Conservation (phyloP, 2,888 invertebrate genomes). For the Philopedon plagiatum region DNA sequence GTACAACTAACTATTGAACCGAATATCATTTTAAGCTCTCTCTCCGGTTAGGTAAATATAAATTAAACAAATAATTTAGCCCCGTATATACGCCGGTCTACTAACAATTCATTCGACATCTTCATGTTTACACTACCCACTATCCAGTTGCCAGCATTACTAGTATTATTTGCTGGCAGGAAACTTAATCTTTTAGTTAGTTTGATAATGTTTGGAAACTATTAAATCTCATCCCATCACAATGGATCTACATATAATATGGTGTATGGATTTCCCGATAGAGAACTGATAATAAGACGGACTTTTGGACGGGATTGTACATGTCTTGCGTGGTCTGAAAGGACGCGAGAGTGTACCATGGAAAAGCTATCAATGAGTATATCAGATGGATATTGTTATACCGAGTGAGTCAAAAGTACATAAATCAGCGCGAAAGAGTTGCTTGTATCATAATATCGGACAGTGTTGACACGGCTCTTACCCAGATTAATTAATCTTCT, state of each 20-base stretch:
- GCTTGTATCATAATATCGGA: too few species aligned
- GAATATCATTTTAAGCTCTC: neutral
- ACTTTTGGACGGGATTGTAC: slow-evolving; percentile 32
- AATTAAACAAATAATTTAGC: slow-evolving; percentile 26
- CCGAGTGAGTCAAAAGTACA: too few species aligned
- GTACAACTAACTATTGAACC: neutral
- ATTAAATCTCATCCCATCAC: slow-evolving; percentile 50
- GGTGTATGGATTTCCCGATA: slow-evolving; percentile 50
- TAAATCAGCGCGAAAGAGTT: too few species aligned
- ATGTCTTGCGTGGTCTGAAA: slow-evolving; percentile 8
- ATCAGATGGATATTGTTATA: neutral
- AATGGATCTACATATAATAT: slow-evolving; percentile 45
- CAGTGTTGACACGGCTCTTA: too few species aligned
- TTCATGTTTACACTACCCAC: slow-evolving; percentile 40
- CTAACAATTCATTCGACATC: slow-evolving; percentile 36
- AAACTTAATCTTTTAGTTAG: slow-evolving; percentile 52
- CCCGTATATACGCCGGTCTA: slow-evolving; percentile 8
- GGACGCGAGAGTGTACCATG: slow-evolving; percentile 7
- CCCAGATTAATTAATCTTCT: too few species aligned
- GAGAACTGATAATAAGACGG: slow-evolving; percentile 49
- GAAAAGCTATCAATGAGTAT: slow-evolving; percentile 6
- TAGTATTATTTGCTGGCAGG: slow-evolving; percentile 51
- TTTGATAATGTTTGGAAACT: slow-evolving; percentile 52
- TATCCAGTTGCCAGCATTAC: slow-evolving; percentile 31
- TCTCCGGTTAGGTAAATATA: slow-evolving; percentile 6